Evolutionary conservation across 1,140 invertebrate genomes (phyloP).

Genomic region (Tetragonula clypearis): DNA sequence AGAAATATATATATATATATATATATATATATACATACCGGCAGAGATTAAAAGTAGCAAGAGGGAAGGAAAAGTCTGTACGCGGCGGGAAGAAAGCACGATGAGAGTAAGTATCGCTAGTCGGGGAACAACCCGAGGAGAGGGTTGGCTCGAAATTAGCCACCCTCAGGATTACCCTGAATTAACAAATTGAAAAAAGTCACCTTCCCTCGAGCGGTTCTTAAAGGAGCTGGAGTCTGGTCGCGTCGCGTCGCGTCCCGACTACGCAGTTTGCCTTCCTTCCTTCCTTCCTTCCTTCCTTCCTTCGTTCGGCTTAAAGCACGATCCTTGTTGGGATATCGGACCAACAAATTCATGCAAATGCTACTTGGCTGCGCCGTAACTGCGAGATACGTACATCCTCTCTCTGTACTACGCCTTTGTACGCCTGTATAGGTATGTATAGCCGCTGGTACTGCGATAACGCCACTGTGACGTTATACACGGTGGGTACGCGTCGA

Average conservation of each 20-base stretch:
- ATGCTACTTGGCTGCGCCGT: slow-evolving; percentile 66
- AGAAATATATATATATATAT: no score
- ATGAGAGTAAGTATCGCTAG: slow-evolving; percentile 24
- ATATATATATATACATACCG: no score
- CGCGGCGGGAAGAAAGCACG: slow-evolving; percentile 42
- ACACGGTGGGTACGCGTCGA: slow-evolving; percentile 58
- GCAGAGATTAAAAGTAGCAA: slow-evolving; percentile 74
- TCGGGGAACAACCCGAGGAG: slow-evolving; percentile 6
- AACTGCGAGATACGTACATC: slow-evolving; percentile 58
- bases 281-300: slow-evolving; percentile 32
- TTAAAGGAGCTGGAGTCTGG: slow-evolving; percentile 50
- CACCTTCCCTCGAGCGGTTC: slow-evolving; percentile 55
- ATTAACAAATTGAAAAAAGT: slow-evolving; percentile 80
- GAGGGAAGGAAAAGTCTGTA: slow-evolving; percentile 31
- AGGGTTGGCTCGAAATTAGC: slow-evolving; percentile 72
- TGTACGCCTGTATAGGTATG: slow-evolving; percentile 51
- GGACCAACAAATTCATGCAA: slow-evolving; percentile 76
- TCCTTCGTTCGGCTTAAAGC: slow-evolving; percentile 65
- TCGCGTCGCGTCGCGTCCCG: slow-evolving; percentile 33
- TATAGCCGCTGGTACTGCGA: slow-evolving; percentile 64
- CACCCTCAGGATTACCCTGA: slow-evolving; percentile 75
- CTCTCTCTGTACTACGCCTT: slow-evolving; percentile 25
- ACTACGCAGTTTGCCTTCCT: slow-evolving; percentile 20
- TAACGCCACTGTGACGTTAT: slow-evolving; percentile 64
- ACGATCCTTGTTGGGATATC: slow-evolving; percentile 69